phyloP scores from a whole-genome alignment of 92 coral and sea anemone species.

The Epizoanthus ramosus region DNA sequence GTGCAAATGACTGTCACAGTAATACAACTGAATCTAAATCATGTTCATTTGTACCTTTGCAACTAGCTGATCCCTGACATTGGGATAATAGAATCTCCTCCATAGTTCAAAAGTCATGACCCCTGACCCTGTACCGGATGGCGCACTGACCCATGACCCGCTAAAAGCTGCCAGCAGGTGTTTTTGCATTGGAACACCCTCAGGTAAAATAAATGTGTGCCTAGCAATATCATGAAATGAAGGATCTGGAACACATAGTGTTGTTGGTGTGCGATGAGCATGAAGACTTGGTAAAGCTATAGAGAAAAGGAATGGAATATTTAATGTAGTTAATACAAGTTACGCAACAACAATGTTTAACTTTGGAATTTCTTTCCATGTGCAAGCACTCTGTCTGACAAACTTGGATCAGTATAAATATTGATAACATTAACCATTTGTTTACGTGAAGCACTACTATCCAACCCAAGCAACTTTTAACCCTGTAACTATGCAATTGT shows the following conservation, averaged over 20 bases:
- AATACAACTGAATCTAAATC: not conserved
- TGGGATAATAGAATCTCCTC: slow-evolving; percentile 96
- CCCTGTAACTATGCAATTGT: too few species aligned
- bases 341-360: not conserved
- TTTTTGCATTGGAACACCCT: slow-evolving; percentile 86
- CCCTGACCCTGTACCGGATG: slow-evolving; percentile 73
- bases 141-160: slow-evolving; percentile 84
- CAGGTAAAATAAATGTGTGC: slow-evolving; percentile 80
- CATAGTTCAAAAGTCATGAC: slow-evolving; percentile 93
- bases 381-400: too few species aligned
- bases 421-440: too few species aligned
- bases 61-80: slow-evolving; percentile 94
- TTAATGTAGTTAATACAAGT: not conserved
- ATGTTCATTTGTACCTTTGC: slow-evolving; percentile 74
- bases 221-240: slow-evolving; percentile 88
- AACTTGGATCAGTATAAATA: too few species aligned
- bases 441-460: too few species aligned
- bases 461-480: too few species aligned
- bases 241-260: slow-evolving; percentile 95
- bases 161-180: slow-evolving; percentile 90
- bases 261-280: slow-evolving; percentile 86
- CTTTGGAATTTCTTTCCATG: not conserved
- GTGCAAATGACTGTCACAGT: not conserved
- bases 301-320: not conserved
- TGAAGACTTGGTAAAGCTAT: slow-evolving; percentile 75